A percentile compares a stretch with the other conserved stretches of the same genome.
Conservation (phyloP, 2,113 vertebrate genomes). For the Misgurnus mizolepis region DNA sequence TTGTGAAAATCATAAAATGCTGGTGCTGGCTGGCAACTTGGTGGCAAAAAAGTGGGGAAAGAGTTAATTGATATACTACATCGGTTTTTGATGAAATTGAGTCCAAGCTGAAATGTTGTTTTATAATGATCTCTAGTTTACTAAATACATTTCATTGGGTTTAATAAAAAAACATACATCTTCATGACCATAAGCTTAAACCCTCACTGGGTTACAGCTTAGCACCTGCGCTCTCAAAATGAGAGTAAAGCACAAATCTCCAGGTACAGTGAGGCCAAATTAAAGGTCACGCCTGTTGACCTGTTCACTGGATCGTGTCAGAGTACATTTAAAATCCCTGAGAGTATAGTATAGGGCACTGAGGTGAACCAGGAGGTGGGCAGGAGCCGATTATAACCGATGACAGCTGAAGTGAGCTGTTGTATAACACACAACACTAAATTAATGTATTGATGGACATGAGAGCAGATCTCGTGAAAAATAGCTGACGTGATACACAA, state of each 20-base stretch:
- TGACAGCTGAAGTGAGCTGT: conserved; percentile 14
- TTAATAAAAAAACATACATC: not conserved
- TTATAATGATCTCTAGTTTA: too few relatives aligned
- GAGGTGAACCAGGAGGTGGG: conserved; percentile 10
- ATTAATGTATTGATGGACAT: not conserved
- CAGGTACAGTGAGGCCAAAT: conserved; percentile 35
- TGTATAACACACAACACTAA: conserved; percentile 26
- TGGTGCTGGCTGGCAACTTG: too few relatives aligned
- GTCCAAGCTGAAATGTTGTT: too few relatives aligned
- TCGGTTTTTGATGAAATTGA: too few relatives aligned
- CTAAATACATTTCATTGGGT: too few relatives aligned
- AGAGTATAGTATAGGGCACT: not conserved
- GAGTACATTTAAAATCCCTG: conserved; percentile 29
- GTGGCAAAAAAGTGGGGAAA: too few relatives aligned
- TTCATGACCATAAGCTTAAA: not conserved
- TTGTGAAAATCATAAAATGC: too few relatives aligned
- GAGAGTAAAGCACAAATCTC: conserved; percentile 8
- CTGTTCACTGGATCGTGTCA: conserved; percentile 38
- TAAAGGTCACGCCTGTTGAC: conserved; percentile 35
- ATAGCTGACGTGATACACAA: too few relatives aligned
- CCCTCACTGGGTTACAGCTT: not conserved
- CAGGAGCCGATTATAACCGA: not conserved
- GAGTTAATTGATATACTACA: too few relatives aligned
- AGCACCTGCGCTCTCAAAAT: not conserved
- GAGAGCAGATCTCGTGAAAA: too few relatives aligned